phyloP scores from a whole-genome alignment of 2,113 vertebrate species.

The Myocastor coypus region DNA sequence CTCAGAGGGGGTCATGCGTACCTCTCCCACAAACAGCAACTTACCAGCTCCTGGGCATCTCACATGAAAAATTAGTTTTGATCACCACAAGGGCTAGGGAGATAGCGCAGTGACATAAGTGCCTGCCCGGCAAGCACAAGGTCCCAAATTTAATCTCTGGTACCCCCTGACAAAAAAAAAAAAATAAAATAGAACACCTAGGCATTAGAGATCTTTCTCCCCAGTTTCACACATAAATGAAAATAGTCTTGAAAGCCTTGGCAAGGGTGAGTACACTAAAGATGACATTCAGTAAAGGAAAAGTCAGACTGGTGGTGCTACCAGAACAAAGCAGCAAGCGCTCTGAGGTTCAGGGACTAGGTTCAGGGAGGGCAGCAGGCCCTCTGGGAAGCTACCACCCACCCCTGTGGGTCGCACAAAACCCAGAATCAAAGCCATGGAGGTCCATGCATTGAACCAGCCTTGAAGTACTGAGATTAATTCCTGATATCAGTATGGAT shows the following conservation, averaged over 20 bases:
- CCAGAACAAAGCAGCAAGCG: not conserved
- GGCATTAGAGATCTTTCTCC: not conserved
- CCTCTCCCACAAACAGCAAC: not conserved
- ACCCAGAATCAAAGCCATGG: not conserved
- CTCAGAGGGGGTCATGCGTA: not conserved
- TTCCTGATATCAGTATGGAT: not conserved
- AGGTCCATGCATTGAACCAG: not conserved
- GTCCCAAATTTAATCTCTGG: too few species aligned
- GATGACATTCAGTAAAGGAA: not conserved
- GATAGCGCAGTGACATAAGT: too few species aligned
- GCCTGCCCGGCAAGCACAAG: too few species aligned
- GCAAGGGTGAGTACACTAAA: not conserved
- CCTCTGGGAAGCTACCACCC: rapidly evolving
- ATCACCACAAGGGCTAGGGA: not conserved
- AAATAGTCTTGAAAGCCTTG: not conserved
- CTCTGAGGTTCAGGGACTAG: not conserved
- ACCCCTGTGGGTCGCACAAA: not conserved
- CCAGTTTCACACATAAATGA: not conserved
- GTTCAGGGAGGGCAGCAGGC: not conserved
- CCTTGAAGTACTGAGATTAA: not conserved
- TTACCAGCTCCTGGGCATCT: not conserved
- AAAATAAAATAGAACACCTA: too few species aligned
- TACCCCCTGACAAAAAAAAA: too few species aligned
- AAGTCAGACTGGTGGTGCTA: not conserved
- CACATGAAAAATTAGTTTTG: not conserved